Evolutionary conservation across 37 sponge, comb jelly and placozoan genomes (phyloP), one percentile per base, ranked within the genome.

Genomic region (Bolinopsis microptera): DNA sequence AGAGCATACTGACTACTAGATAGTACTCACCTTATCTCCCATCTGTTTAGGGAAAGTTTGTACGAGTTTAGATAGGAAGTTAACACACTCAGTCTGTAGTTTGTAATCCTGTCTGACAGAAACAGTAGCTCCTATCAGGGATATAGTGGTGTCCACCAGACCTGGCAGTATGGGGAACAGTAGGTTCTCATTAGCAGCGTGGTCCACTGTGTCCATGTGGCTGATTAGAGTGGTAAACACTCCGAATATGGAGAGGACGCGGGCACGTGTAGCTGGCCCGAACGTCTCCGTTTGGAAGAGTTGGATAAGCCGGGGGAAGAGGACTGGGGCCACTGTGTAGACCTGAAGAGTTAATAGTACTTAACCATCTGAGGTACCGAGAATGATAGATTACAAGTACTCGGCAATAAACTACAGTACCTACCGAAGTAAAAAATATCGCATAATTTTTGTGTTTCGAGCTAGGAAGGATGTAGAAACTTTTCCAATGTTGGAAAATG

Each of bases 31-130:
- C 82, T 80, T 80, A 8, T 80, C 82, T 33, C 82, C 38, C 82
- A 80, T 80, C 82, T 80, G 82, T 80, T 80, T 80, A 30, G 82
- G 82, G 82, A 80, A 80, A 13, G 82, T 80, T 22, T 35, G 38
- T 9, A 80, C 82, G 1, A 80, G 82, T 35, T 80, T 80, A 35
- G 82, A 36, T 5, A 80, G 82, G 37, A 80, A 80, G 82, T 80
- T 80, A 9, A 80, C 82, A 80, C 82, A 80, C 82, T 80, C 82
- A 31, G 82, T 80, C 35, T 36, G 82, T 9, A 80, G 82, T 34
- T 80, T 80, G 82, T 80, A 80, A 33, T 80, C 82, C 37, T 34
- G 9, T 8, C 22, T 33, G 82, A 13, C 82, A 35, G 82, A 35
- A 21, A 22, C 38, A 35, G 82, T 3, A 16, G 31, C 8, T 13